A percentile compares a stretch with the other conserved stretches of the same genome.
Conservation (phyloP, 53 echinoderm and acorn worm genomes). For the Mesocentrotus franciscanus region DNA sequence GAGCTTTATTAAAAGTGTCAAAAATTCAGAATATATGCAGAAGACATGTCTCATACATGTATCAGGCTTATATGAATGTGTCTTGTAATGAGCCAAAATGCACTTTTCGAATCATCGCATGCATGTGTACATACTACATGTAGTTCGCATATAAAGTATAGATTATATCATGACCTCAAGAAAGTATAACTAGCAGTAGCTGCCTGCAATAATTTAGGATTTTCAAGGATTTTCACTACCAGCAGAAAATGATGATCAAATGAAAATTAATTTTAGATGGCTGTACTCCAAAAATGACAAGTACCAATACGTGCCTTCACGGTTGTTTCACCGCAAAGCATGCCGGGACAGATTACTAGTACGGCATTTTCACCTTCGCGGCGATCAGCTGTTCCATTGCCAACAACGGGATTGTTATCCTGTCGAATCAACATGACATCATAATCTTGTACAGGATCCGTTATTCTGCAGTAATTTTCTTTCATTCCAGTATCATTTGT, state of each 20-base stretch:
- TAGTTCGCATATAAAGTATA: neutral
- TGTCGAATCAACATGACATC: no score
- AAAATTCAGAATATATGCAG: neutral
- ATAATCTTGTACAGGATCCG: no score
- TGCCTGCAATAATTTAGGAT: constrained; percentile 6
- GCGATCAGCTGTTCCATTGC: no score
- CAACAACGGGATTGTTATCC: no score
- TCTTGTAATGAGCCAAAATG: constrained; percentile 4
- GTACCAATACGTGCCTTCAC: no score
- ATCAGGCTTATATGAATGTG: neutral
- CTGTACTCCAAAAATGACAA: neutral
- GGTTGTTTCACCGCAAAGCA: no score
- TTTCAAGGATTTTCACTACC: constrained; percentile 19
- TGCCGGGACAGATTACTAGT: no score
- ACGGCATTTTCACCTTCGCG: no score
- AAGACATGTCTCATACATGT: neutral
- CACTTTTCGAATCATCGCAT: neutral
- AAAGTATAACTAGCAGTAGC: neutral
- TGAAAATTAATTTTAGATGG: constrained; percentile 6
- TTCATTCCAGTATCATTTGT: no score
- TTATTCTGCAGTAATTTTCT: no score
- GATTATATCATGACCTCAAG: neutral
- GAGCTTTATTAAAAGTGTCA: neutral
- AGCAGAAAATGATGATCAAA: constrained; percentile 19
- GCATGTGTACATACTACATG: neutral